Evolutionary conservation across 1,140 invertebrate species (phyloP).

Genomic region (Melanaphis sacchari): DNA sequence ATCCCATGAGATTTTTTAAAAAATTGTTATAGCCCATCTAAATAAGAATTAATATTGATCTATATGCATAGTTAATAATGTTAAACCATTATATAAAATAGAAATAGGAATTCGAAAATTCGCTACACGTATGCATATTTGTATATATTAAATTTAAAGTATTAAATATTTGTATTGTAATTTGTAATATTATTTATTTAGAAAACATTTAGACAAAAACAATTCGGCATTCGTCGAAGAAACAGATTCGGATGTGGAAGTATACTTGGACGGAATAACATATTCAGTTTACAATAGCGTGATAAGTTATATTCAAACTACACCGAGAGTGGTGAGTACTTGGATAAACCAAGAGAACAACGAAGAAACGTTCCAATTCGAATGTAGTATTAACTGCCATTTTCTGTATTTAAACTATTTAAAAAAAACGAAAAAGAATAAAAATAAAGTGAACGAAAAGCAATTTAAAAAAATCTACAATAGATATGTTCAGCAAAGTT

Average conservation of each 20-base stretch:
- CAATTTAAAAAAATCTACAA: slow-evolving; percentile 45
- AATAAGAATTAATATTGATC: too few relatives aligned
- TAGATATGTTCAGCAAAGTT: not conserved
- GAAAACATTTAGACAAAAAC: slow-evolving; percentile 23
- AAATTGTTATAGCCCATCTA: too few relatives aligned
- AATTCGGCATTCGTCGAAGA: slow-evolving; percentile 20
- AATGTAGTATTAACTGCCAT: not conserved
- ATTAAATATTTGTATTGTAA: too few relatives aligned
- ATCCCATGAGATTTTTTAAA: too few relatives aligned
- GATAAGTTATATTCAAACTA: not conserved
- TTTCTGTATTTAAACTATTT: slow-evolving; percentile 16
- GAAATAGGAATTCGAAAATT: too few relatives aligned
- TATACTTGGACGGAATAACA: not conserved
- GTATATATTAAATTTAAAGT: too few relatives aligned
- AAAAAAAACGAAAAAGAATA: not conserved
- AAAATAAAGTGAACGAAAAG: slow-evolving; percentile 9
- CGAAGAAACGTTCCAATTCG: not conserved
- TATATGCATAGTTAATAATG: too few relatives aligned
- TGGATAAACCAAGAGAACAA: not conserved
- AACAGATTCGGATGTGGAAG: slow-evolving; percentile 15
- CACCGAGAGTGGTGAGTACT: not conserved
- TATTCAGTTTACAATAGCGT: not conserved
- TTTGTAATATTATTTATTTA: not conserved
- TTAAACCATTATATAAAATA: too few relatives aligned
- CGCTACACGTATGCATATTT: too few relatives aligned